A percentile compares a stretch with the other conserved stretches of the same genome.
These are phyloP conservation scores for Perognathus longimembris DNA, from an alignment of 2,113 vertebrate genomes.

Conservation along the genomic window DNA sequence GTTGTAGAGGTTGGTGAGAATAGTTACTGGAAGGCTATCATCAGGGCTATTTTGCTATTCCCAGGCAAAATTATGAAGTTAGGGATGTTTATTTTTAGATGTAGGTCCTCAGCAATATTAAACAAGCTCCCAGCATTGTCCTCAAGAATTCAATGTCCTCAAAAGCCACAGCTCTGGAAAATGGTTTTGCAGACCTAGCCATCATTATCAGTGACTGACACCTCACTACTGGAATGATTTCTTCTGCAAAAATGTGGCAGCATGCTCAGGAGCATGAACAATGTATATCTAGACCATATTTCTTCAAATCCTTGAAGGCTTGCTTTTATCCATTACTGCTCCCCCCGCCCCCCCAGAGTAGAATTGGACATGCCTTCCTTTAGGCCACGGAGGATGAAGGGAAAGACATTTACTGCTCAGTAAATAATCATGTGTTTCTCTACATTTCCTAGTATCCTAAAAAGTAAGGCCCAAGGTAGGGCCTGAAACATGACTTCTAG, in stretches of 20 bases:
- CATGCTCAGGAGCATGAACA: background rate
- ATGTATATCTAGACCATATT: background rate
- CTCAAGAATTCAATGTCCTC: slow-evolving; percentile 51
- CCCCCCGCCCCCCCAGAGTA: background rate
- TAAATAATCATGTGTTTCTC: background rate
- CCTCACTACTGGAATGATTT: background rate
- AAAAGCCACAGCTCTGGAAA: background rate
- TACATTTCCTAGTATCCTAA: background rate
- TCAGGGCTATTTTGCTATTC: slow-evolving; percentile 54
- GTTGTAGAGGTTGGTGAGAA: slow-evolving; percentile 61
- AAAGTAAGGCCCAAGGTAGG: background rate
- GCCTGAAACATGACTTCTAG: background rate
- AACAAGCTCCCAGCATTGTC: slow-evolving; percentile 20
- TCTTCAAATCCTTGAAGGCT: background rate
- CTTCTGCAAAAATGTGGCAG: background rate
- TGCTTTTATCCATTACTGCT: background rate
- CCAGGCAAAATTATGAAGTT: slow-evolving; percentile 67
- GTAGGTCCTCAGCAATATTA: slow-evolving; percentile 52
- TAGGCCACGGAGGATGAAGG: background rate
- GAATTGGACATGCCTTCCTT: background rate
- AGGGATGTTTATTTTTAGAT: slow-evolving; percentile 62
- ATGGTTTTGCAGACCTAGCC: background rate
- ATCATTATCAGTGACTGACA: background rate
- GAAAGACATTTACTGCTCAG: background rate
- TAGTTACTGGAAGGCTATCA: slow-evolving; percentile 60